Conservation (phyloP, 2,113 vertebrate species). For the Solea solea region DNA sequence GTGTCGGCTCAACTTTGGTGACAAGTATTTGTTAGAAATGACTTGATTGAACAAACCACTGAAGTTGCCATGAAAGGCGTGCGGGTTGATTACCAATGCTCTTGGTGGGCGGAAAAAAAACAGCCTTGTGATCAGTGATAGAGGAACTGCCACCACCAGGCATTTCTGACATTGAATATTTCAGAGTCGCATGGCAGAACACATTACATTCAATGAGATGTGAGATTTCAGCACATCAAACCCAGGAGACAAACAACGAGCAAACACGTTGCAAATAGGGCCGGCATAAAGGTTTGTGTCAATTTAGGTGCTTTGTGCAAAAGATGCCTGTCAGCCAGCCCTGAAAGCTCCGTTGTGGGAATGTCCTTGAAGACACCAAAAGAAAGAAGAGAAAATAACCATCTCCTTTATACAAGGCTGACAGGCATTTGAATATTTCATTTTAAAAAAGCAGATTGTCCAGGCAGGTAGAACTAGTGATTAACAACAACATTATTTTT, state of each 20-base stretch:
- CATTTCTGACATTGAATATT: constrained; percentile 7
- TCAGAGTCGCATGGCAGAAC: neutral
- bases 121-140: constrained; percentile 14
- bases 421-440: neutral
- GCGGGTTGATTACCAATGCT: constrained; percentile 41
- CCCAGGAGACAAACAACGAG: neutral
- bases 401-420: neutral
- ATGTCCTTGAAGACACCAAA: constrained; percentile 8
- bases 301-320: neutral
- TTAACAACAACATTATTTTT: neutral
- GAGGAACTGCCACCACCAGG: constrained; percentile 10
- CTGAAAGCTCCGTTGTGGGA: constrained; percentile 5
- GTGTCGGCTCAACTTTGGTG: constrained; percentile 14
- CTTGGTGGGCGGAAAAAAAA: neutral
- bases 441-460: neutral
- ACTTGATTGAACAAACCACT: constrained; percentile 36
- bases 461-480: neutral
- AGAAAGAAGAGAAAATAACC: neutral
- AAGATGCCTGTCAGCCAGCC: neutral
- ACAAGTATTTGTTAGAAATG: constrained; percentile 1
- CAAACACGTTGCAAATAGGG: neutral
- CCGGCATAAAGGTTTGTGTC: neutral
- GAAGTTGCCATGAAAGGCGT: constrained; percentile 39
- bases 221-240: constrained; percentile 4
- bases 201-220: constrained; percentile 1